Percentiles rank a stretch among this genome's conserved stretches.
phyloP scores from a whole-genome alignment of 2,113 vertebrate genomes.

The Oreocharis arfaki region DNA sequence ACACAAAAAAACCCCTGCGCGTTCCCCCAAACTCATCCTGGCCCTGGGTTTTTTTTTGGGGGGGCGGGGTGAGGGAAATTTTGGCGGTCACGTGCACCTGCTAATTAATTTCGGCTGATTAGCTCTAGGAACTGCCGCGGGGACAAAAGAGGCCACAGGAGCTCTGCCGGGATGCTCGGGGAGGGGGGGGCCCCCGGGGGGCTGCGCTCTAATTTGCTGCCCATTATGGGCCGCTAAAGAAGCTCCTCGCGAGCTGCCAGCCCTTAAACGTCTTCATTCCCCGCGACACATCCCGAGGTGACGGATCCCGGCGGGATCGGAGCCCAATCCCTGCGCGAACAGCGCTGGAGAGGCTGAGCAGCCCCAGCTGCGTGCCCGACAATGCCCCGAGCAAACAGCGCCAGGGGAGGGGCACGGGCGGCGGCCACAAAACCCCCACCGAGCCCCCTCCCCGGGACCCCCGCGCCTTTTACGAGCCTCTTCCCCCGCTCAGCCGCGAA shows the following conservation, averaged over 20 bases:
- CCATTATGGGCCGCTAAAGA: background rate
- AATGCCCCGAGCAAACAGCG: constrained; percentile 77
- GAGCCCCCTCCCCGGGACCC: background rate
- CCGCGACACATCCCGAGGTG: background rate
- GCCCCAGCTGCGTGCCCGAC: constrained; percentile 77
- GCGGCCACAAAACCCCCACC: background rate
- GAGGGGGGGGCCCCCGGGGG: background rate
- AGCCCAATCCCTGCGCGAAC: constrained; percentile 77
- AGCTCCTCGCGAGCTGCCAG: constrained; percentile 4
- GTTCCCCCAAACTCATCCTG: background rate
- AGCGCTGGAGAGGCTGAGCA: constrained; percentile 67
- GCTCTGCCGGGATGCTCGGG: background rate
- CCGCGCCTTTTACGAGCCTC: background rate
- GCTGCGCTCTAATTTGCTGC: constrained; percentile 32
- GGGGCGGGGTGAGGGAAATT: background rate
- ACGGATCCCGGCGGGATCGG: constrained; percentile 72
- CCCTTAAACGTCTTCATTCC: constrained; percentile 41
- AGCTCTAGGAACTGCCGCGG: background rate
- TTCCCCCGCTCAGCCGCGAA: background rate
- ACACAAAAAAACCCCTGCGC: accelerated
- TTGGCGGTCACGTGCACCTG: background rate
- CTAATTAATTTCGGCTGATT: constrained; percentile 32
- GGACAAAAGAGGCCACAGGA: background rate
- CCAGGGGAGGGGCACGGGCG: background rate
- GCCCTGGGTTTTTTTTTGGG: background rate